Base-by-base conservation (phyloP, 2,797 vertebrate genomes). In the Rhinoraja longicauda region DNA sequence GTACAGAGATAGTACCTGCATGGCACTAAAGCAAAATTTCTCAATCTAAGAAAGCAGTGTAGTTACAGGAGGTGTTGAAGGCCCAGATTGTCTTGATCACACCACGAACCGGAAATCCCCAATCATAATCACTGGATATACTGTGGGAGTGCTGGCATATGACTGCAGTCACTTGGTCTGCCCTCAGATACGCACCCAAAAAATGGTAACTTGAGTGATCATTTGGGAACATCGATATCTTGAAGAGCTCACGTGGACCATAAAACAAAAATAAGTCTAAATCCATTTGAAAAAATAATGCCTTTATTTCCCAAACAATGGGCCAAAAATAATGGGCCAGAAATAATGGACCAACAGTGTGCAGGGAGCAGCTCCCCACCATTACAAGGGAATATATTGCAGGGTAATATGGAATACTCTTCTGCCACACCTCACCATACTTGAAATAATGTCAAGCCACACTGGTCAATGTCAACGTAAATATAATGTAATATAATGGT, bases 261-360 rank as follows among this genome's bases (percentile, higher is more conserved):
- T 17, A 88, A 53, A 86, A 86, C 77, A 78, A 78, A 78, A 36
- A 78, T 78, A 39, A 39, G 39, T 78, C 77, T 19, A 78, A 78
- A 8, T 78, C 32, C 77, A 78, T 36, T 77, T 67, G 10, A 73
- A 21, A 78, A 78, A 78, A 78, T 12, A 2, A 12, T 77, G 10
- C 3, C n/a, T 77, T 32, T 77, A 39, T 78, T 12, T 17, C 7
- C 15, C 4, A 19, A 78, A 39, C 32, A 39, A 36, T 45, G 45
- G 45, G 45, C 2, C 32, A 36, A 77, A 77, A 36, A 77, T 77
- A 36, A 77, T 2, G 15, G 76, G 32, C 4, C 32, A 36, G 77
- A 77, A 36, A 77, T 77, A 36, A 77, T 2, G 6, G 32, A 32
- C 32, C 19, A 21, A 78, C 19, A 78, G 4, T 6, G n/a, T 17